A percentile compares a stretch with the other conserved stretches of the same genome.
Conservation (phyloP, 2,113 vertebrate species). For the Trichechus manatus region DNA sequence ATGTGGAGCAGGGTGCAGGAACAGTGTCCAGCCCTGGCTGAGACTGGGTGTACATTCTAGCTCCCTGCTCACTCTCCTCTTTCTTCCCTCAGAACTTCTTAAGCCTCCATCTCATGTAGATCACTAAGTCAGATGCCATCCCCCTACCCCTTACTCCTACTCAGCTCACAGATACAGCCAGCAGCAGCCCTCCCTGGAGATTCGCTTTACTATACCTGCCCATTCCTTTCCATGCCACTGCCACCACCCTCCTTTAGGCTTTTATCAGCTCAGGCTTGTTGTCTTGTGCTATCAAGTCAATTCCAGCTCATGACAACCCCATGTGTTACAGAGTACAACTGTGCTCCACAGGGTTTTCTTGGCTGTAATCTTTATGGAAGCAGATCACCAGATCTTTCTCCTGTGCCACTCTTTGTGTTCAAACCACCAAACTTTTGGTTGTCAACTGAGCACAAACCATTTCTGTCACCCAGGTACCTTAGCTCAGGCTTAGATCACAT, state of each 20-base stretch:
- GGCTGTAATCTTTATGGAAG: not conserved
- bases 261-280: not conserved
- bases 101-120: not conserved
- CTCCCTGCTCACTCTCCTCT: too few species aligned
- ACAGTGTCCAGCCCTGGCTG: not conserved
- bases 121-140: not conserved
- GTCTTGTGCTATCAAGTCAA: not conserved
- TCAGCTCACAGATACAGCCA: not conserved
- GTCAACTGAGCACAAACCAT: not conserved
- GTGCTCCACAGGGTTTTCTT: not conserved
- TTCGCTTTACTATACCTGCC: rapidly evolving
- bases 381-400: not conserved
- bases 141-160: not conserved
- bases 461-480: not conserved
- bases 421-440: not conserved
- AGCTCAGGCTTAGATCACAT: not conserved
- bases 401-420: not conserved
- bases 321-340: not conserved
- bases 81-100: not conserved
- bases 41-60: not conserved
- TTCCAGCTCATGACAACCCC: not conserved
- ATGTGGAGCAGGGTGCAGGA: rapidly evolving
- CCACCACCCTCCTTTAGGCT: not conserved
- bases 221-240: not conserved
- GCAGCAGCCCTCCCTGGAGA: not conserved